Base-by-base conservation (phyloP, 2,888 invertebrate genomes). In the Drosophila algonquin region DNA sequence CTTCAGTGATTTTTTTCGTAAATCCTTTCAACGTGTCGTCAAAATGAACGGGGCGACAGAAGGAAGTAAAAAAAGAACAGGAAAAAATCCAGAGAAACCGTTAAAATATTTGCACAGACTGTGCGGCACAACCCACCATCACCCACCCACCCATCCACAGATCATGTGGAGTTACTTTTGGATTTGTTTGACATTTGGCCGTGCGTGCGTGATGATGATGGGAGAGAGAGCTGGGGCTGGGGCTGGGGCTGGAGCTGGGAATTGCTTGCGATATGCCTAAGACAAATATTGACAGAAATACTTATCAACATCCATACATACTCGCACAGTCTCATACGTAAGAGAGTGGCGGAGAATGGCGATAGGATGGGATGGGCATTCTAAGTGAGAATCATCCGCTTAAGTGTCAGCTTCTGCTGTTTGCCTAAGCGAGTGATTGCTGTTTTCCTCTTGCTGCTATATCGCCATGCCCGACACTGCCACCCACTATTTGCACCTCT, bases 21-120 rank as follows among this genome's bases (percentile, higher is more conserved):
- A 90, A 90, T 90, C 89, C 90, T 80, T 89, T 89, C 89, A 71
- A 90, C 90, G 90, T 90, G 90, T 89, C 89, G 73, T 80, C 73
- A 74, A 79, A 81, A 80, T 87, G 84, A 69, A 40, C 14, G 1
- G 14, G 40, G 7, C 40, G 40, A n/a, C 40, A n/a, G 40, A 14
- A 30, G 30, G 30, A 8, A 30, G 30, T 0, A 30, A 30, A 30
- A 10, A 67, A 30, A 10, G 50, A 67, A 48, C n/a, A 21, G 32
- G 10, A 30, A 51, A 47, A 47, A 27, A 67, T n/a, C 14, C 40
- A 14, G 78, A 73, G 86, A 76, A 80, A 80, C 76, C 87, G 87
- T 78, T 85, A 80, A 90, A 90, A 90, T 90, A 90, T 90, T 90
- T 90, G 81, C 80, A 65, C 84, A 81, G 79, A 76, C 77, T 68